phyloP scores from a whole-genome alignment of 2,113 vertebrate genomes.

The Crotophaga sulcirostris region DNA sequence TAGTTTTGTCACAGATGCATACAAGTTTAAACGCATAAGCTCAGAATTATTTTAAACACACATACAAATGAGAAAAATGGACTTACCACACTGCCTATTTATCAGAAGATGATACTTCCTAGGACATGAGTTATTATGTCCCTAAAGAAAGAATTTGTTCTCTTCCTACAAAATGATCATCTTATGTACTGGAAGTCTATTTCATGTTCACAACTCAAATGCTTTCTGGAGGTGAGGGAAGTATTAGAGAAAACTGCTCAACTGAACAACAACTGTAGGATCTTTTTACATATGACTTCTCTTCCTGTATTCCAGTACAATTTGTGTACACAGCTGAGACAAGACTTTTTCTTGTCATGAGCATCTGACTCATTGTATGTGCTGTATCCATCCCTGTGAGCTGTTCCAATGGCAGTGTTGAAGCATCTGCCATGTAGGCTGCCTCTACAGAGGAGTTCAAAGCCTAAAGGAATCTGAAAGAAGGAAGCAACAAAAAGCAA shows the following conservation, averaged over 20 bases:
- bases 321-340: conserved; percentile 5
- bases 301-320: neutral
- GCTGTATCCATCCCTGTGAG: neutral
- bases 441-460: neutral
- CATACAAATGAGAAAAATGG: neutral
- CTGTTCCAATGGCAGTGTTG: neutral
- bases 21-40: neutral
- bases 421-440: neutral
- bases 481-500: neutral
- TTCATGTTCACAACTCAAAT: neutral
- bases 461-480: neutral
- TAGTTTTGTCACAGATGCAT: neutral
- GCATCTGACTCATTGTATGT: neutral
- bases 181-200: neutral
- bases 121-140: neutral
- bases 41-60: neutral
- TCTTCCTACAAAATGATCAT: neutral
- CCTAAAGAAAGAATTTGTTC: neutral
- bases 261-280: neutral
- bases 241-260: neutral
- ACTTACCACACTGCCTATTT: neutral
- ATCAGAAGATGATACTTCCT: neutral
- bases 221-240: neutral
- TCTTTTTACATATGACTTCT: neutral
- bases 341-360: neutral